Base-by-base conservation (phyloP, 1,140 invertebrate species). In the Cryptotermes secundus region DNA sequence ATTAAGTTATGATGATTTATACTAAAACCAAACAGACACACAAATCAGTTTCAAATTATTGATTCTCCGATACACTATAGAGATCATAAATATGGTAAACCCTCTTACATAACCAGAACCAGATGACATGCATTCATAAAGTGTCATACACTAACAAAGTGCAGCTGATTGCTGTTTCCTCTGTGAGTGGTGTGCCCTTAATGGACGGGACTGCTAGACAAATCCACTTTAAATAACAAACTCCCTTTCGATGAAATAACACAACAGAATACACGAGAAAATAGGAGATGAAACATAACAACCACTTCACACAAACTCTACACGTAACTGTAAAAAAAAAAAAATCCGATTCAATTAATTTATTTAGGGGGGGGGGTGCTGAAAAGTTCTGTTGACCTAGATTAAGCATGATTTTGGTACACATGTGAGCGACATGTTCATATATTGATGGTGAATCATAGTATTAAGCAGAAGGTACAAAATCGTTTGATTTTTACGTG, bases 41-140 rank as follows among this genome's bases (percentile, higher is more conserved):
- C n/a, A 72, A 31, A 72, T 72, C 59, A 72, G 59, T 31, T 72
- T 72, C 59, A 72, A n/a, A 72, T 72, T 72, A 72, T 31, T 26
- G 59, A 72, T 72, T 9, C 59, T n/a, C 59, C 59, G 31, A n/a
- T 72, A 72, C n/a, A 72, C 59, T 3, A 3, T 7, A 31, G 4
- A 72, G 59, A 9, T 6, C 26, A 72, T n/a, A 72, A 31, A 72
- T 7, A n/a, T 72, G 26, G n/a, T 14, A 7, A 22, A 3, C 45
- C 45, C 45, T 49, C 10, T 0, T 19, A 49, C 45, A 49, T 19
- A 49, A 49, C 45, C 22, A 22, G 45, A 72, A 14, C 26, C 59
- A 72, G 59, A 72, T 72, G 59, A 31, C 31, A 26, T 31, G 26
- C 59, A 16, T 31, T n/a, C 59, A 72, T 72, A 72, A 72, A 72